A percentile compares a stretch with the other conserved stretches of the same genome.
These are phyloP conservation scores for Phrynosoma platyrhinos DNA, from an alignment of 2,113 vertebrate genomes.

Conservation along the genomic window DNA sequence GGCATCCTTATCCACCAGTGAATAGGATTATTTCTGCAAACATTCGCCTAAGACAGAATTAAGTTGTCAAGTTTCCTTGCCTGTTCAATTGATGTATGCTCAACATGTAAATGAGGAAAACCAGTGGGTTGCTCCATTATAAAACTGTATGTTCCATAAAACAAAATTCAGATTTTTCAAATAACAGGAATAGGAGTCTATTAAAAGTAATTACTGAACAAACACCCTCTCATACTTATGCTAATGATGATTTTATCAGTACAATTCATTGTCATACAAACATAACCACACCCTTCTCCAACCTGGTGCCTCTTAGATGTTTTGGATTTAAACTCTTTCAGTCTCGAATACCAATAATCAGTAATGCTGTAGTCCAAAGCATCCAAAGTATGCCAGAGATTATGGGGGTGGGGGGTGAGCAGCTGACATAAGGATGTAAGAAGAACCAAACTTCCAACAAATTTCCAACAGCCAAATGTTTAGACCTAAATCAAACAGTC, in stretches of 20 bases:
- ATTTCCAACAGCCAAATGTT: background rate
- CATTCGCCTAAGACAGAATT: constrained; percentile 77
- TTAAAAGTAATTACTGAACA: no score
- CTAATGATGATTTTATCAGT: background rate
- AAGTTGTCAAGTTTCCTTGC: constrained; percentile 73
- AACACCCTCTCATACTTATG: background rate
- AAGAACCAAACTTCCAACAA: background rate
- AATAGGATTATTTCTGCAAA: constrained; percentile 78
- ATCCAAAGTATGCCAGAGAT: no score
- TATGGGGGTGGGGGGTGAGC: no score
- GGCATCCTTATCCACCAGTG: constrained; percentile 69
- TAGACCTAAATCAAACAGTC: no score
- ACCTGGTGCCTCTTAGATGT: no score
- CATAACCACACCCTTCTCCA: no score
- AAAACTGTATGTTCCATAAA: constrained; percentile 39
- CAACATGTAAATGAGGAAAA: constrained; percentile 66
- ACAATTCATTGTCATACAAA: background rate
- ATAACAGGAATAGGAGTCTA: constrained; percentile 19
- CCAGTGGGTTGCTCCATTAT: constrained; percentile 61
- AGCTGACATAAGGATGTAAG: background rate
- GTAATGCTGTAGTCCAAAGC: no score
- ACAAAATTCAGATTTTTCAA: background rate
- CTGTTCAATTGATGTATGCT: constrained; percentile 39
- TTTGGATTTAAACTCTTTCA: no score
- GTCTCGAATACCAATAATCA: no score